Evolutionary conservation across 1,140 invertebrate genomes (phyloP).

Genomic region (Sesamia nonagrioides): DNA sequence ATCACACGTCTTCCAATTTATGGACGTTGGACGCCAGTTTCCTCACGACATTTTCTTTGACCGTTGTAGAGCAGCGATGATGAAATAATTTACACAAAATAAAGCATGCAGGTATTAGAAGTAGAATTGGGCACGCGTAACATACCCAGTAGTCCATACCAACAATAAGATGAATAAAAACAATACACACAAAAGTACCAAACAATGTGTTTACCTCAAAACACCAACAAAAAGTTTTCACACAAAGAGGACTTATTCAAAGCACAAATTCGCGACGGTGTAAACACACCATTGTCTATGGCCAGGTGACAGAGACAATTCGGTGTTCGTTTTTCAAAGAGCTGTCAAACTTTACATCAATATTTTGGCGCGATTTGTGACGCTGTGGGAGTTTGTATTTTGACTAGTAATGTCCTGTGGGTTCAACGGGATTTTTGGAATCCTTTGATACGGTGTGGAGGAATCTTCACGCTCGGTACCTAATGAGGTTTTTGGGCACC

Average conservation of each 20-base stretch:
- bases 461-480: background rate
- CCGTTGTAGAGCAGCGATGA: too few relatives aligned
- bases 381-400: slow-evolving; percentile 65
- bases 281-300: slow-evolving; percentile 78
- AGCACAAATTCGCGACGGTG: slow-evolving; percentile 70
- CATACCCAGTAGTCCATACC: slow-evolving; percentile 1
- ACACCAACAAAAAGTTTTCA: slow-evolving; percentile 49
- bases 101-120: slow-evolving; percentile 2
- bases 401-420: background rate
- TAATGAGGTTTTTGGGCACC: background rate
- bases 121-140: slow-evolving; percentile 46
- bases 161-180: slow-evolving; percentile 50
- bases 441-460: background rate
- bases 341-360: slow-evolving; percentile 82
- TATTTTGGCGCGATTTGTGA: slow-evolving; percentile 83
- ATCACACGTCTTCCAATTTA: too few relatives aligned
- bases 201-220: slow-evolving; percentile 55
- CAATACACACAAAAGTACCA: slow-evolving; percentile 51
- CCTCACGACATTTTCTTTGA: too few relatives aligned
- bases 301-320: slow-evolving; percentile 71
- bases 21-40: too few relatives aligned
- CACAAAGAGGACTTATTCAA: slow-evolving; percentile 55
- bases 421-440: slow-evolving; percentile 15
- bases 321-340: slow-evolving; percentile 63
- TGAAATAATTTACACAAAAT: too few relatives aligned